These are phyloP conservation scores for Drosophila nikananu DNA, from an alignment of 1,140 invertebrate genomes.

Conservation along the genomic window DNA sequence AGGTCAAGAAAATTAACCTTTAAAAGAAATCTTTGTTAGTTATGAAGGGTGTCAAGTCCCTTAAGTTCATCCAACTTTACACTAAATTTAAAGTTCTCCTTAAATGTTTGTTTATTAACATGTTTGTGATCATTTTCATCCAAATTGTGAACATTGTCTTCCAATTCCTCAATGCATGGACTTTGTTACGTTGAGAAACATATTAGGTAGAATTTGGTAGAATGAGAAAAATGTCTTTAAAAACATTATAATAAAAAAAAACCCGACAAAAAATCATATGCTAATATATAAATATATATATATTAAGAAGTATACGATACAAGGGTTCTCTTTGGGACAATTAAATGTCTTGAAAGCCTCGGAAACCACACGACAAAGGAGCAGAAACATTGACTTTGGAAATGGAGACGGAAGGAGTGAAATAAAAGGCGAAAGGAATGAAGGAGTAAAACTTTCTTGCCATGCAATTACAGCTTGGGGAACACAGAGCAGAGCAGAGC, in stretches of 20 bases:
- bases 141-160: background rate
- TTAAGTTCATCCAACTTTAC: background rate
- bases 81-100: background rate
- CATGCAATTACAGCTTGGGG: conserved; percentile 32
- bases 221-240: background rate
- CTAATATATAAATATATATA: no score
- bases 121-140: background rate
- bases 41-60: background rate
- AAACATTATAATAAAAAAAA: no score
- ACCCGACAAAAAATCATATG: background rate
- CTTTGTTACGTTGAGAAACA: no score
- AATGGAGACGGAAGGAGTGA: conserved; percentile 12
- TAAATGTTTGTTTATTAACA: background rate
- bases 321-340: background rate
- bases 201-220: background rate
- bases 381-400: conserved; percentile 13
- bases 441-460: conserved; percentile 22
- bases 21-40: background rate
- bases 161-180: background rate
- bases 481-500: conserved; percentile 1
- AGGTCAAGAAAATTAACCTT: background rate
- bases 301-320: background rate
- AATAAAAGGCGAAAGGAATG: conserved; percentile 14
- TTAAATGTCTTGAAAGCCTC: conserved; percentile 6
- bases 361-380: conserved; percentile 16